Percentiles rank a stretch among this genome's conserved stretches.
Conservation (phyloP, 2,888 invertebrate species). For the Drosophila trichaetosa region DNA sequence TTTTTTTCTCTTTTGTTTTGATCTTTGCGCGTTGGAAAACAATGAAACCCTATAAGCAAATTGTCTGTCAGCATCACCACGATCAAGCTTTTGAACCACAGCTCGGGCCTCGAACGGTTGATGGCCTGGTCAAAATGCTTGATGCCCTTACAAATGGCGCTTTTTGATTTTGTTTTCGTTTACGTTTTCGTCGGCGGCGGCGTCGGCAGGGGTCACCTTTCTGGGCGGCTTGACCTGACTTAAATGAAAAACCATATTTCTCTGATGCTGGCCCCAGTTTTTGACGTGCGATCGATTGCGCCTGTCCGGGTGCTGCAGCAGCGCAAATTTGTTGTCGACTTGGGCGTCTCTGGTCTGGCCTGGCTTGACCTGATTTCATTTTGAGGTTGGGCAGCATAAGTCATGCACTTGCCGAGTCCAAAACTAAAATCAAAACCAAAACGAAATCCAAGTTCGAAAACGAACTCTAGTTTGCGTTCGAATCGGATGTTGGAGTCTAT, state of each 20-base stretch:
- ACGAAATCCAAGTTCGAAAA: conserved; percentile 27
- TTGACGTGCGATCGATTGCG: conserved; percentile 79
- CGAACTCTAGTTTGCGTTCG: conserved; percentile 11
- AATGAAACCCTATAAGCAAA: conserved; percentile 67
- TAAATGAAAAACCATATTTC: conserved; percentile 81
- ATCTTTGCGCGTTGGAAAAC: conserved; percentile 72
- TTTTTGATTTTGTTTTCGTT: conserved; percentile 67
- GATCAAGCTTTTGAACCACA: conserved; percentile 43
- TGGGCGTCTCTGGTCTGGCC: conserved; percentile 43
- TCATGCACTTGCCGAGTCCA: conserved; percentile 72
- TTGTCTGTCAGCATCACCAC: conserved; percentile 68
- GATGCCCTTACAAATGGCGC: conserved; percentile 73
- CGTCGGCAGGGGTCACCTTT: conserved; percentile 60
- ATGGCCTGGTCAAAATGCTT: conserved; percentile 70
- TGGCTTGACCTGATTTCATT: conserved; percentile 67
- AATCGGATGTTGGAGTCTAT: conserved; percentile 29
- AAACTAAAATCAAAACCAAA: conserved; percentile 24
- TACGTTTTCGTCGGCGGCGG: conserved; percentile 32
- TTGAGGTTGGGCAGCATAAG: conserved; percentile 75
- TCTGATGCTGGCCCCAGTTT: conserved; percentile 74
- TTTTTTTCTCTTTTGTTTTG: conserved; percentile 58
- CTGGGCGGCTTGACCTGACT: conserved; percentile 77
- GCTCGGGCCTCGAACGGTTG: conserved; percentile 34
- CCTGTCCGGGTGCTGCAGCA: conserved; percentile 64
- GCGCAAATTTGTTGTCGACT: conserved; percentile 72